Base-by-base conservation (phyloP, 2,797 vertebrate genomes). In the Myotis pilosus region DNA sequence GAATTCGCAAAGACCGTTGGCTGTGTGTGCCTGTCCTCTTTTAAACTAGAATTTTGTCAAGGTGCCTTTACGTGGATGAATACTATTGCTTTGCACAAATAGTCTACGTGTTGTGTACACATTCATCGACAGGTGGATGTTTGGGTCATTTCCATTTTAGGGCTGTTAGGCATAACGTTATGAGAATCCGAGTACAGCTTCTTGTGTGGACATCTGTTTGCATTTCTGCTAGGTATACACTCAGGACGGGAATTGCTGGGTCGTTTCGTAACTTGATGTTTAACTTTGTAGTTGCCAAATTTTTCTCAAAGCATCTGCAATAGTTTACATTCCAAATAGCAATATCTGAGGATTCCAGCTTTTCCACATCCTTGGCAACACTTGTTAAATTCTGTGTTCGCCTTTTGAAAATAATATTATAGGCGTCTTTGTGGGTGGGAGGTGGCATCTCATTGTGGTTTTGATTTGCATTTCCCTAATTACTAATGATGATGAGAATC, bases 291-390 rank as follows among this genome's bases (percentile, higher is more conserved):
- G 47, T 78, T 85, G 76, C 28, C 66, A 64, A 41, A 1, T 33
- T 49, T 47, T 44, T 57, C 47, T 87, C 55, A 49, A n/a, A 91
- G 53, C n/a, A 88, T 23, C 57, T 79, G 33, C 25, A 60, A 30
- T 91, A 68, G 47, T 80, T 88, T 89, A 88, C 49, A 88, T 74
- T 88, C 33, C 47, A 94, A n/a, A 69, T 6, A 51, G 66, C 33
- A 88, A 25, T 62, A n/a, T 74, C 60, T 60, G 22, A 74, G 64
- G 41, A 88, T 71, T 88, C 55, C 38, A 57, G 9, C 30, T 78
- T 91, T 83, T 89, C 19, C n/a, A 49, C 22, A 71, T 66, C 15
- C 38, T 79, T 83, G 8, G 28, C 91, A 80, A n/a, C 53, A 53
- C 33, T 92, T 66, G n/a, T 64, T 78, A 69, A 23, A 82, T 41